phyloP scores from a whole-genome alignment of 2,888 invertebrate genomes.

The Celastrina argiolus region DNA sequence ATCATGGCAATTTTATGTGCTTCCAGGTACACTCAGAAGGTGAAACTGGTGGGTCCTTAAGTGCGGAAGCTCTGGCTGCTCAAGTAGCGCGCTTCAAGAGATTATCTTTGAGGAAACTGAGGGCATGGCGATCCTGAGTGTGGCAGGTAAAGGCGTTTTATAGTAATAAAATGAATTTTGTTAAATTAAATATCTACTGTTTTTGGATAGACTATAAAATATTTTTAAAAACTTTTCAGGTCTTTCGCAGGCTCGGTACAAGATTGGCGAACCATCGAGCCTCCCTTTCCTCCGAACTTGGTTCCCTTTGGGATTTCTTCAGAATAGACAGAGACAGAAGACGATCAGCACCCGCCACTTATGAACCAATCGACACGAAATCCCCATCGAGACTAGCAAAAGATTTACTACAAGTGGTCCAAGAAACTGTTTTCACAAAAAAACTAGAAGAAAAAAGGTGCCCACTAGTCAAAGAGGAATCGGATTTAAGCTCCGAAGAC shows the following conservation, averaged over 20 bases:
- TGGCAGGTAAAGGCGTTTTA: slow-evolving; percentile 53
- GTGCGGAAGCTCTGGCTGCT: slow-evolving; percentile 82
- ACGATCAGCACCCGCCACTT: slow-evolving; percentile 55
- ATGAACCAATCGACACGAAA: slow-evolving; percentile 55
- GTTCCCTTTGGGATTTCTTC: slow-evolving; percentile 70
- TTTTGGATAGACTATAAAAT: background rate
- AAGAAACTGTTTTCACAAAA: slow-evolving; percentile 63
- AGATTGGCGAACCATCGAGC: slow-evolving; percentile 67
- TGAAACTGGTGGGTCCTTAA: slow-evolving; percentile 79
- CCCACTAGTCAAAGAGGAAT: slow-evolving; percentile 67
- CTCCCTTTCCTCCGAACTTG: slow-evolving; percentile 63
- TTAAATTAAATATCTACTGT: background rate
- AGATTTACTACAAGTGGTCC: slow-evolving; percentile 67
- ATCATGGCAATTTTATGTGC: background rate
- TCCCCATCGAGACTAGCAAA: slow-evolving; percentile 63
- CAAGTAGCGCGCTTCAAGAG: slow-evolving; percentile 88
- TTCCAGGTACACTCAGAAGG: slow-evolving; percentile 84
- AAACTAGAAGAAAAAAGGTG: slow-evolving; percentile 61
- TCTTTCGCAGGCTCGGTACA: slow-evolving; percentile 64
- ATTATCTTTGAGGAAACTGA: slow-evolving; percentile 85
- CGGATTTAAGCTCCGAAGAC: slow-evolving; percentile 61
- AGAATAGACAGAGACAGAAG: slow-evolving; percentile 55
- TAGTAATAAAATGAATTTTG: background rate
- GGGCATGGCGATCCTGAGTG: slow-evolving; percentile 89
- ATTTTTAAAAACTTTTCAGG: slow-evolving; percentile 42